These are phyloP conservation scores for Speoplatyrhinus poulsoni DNA, from an alignment of 2,113 vertebrate genomes.

Conservation along the genomic window DNA sequence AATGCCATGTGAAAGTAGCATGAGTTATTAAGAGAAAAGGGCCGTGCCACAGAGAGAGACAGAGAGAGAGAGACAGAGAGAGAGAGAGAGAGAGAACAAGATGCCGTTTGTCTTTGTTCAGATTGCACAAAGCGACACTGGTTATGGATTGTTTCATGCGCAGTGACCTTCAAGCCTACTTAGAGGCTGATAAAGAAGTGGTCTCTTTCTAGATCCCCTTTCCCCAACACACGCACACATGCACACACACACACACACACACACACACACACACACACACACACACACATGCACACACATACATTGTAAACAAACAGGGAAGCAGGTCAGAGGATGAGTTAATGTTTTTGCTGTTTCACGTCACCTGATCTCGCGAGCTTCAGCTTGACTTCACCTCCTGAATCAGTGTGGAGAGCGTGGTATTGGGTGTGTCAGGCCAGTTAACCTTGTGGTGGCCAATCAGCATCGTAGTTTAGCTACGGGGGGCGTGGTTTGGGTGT, in stretches of 20 bases:
- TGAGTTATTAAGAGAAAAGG: constrained; percentile 43
- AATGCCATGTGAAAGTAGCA: constrained; percentile 53
- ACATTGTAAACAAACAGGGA: background rate
- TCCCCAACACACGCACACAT: background rate
- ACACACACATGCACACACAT: background rate
- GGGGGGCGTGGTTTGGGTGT: too few species aligned
- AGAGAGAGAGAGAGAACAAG: constrained; percentile 32
- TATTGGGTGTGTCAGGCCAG: too few species aligned
- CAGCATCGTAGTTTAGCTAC: too few species aligned
- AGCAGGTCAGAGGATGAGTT: too few species aligned
- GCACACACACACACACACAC: background rate
- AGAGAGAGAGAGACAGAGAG: constrained; percentile 4
- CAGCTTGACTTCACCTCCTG: too few species aligned
- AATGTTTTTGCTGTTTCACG: constrained; percentile 24
- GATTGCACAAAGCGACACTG: constrained; percentile 77
- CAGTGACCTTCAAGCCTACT: constrained; percentile 80
- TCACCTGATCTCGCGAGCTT: constrained; percentile 7
- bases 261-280: background rate
- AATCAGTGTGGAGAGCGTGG: too few species aligned
- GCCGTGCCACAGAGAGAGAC: background rate
- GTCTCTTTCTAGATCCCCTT: constrained; percentile 38
- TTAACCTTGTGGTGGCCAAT: too few species aligned
- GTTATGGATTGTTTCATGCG: constrained; percentile 73
- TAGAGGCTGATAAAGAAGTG: constrained; percentile 60
- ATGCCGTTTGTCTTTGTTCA: constrained; percentile 70